Evolutionary conservation across 2,113 vertebrate species (phyloP).

Genomic region (Pituophis catenifer): DNA sequence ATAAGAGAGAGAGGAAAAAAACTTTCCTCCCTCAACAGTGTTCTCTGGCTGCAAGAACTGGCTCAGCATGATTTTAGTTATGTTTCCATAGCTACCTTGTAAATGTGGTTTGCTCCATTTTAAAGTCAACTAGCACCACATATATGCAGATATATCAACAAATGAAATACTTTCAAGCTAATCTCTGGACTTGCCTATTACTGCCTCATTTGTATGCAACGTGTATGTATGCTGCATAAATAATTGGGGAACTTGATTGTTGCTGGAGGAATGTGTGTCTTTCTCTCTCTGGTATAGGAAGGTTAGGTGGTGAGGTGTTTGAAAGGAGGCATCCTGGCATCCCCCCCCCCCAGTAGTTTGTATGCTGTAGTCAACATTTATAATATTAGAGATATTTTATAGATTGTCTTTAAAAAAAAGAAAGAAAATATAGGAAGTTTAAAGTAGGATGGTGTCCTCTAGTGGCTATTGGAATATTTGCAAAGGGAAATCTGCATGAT

Average conservation of each 20-base stretch:
- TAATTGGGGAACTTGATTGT: constrained; percentile 49
- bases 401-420: background rate
- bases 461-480: constrained; percentile 54
- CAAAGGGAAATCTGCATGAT: background rate
- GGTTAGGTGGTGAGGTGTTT: background rate
- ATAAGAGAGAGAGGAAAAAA: constrained; percentile 68
- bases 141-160: constrained; percentile 37
- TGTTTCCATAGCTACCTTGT: constrained; percentile 82
- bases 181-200: constrained; percentile 58
- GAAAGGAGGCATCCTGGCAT: constrained; percentile 21
- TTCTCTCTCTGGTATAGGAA: background rate
- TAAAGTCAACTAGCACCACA: constrained; percentile 69
- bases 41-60: constrained; percentile 66
- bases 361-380: constrained; percentile 52
- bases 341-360: constrained; percentile 31
- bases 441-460: constrained; percentile 71
- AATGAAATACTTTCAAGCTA: constrained; percentile 52
- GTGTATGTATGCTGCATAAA: constrained; percentile 58
- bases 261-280: constrained; percentile 17
- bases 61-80: constrained; percentile 71
- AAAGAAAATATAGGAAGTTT: constrained; percentile 32
- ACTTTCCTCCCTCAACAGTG: constrained; percentile 67
- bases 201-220: constrained; percentile 46
- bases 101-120: constrained; percentile 75
- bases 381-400: constrained; percentile 41